Evolutionary conservation across 2,888 invertebrate genomes (phyloP).

Genomic region (Plusia festucae): DNA sequence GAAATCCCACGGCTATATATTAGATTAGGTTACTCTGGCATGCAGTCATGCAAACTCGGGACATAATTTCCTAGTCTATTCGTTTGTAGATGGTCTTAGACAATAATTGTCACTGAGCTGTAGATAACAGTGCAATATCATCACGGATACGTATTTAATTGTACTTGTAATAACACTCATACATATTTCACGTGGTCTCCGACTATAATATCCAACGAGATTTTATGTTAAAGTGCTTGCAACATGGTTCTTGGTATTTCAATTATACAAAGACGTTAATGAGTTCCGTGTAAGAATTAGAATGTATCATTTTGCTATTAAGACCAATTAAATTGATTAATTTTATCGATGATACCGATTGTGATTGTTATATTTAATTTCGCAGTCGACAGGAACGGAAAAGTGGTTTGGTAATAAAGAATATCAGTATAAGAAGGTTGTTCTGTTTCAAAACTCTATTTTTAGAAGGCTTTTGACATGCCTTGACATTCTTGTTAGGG

Average conservation of each 20-base stretch:
- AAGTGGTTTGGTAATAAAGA: conserved; percentile 29
- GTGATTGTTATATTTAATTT: conserved; percentile 34
- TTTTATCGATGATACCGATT: conserved; percentile 19
- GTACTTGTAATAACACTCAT: conserved; percentile 39
- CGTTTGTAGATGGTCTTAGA: background rate
- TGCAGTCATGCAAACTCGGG: background rate
- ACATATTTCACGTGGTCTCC: conserved; percentile 36
- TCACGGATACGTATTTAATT: conserved; percentile 44
- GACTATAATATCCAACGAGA: conserved; percentile 24
- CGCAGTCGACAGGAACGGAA: conserved; percentile 30
- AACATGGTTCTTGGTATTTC: conserved; percentile 16
- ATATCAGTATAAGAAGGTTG: background rate
- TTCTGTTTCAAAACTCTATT: background rate
- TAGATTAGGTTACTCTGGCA: background rate
- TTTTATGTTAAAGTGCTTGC: conserved; percentile 28
- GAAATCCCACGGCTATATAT: too few relatives aligned
- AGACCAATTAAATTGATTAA: conserved; percentile 28
- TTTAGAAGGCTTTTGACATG: too few relatives aligned
- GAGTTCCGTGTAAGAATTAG: conserved; percentile 14
- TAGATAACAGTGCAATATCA: conserved; percentile 44
- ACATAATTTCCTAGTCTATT: background rate
- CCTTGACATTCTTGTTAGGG: too few relatives aligned
- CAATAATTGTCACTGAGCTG: conserved; percentile 42
- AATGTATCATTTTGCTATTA: conserved; percentile 20
- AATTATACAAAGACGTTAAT: conserved; percentile 15